Evolutionary conservation across 2,797 vertebrate genomes (phyloP), one percentile per base, ranked within the genome.

Genomic region (Thripadectes ignobilis): DNA sequence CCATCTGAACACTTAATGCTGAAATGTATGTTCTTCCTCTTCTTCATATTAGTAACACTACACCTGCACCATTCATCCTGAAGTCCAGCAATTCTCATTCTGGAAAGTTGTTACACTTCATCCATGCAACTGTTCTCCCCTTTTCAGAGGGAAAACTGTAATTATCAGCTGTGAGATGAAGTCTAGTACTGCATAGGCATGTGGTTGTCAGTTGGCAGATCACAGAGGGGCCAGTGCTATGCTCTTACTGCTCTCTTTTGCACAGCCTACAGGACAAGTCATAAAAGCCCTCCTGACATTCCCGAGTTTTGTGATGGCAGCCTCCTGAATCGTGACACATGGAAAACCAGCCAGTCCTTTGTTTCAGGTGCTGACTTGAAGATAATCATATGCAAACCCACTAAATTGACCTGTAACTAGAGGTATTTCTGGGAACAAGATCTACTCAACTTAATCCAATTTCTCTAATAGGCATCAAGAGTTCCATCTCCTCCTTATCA

Each of bases 361-460:
- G 17, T 54, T 80, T 66, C 16, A 10, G 55, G 18, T 66, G 69
- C 69, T n/a, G 15, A 75, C 32, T 45, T 81, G 27, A 68, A 91
- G 86, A 86, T 39, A 22, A 41, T 41, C 66, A 49, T 34, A 81
- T 29, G 32, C 15, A 93, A 93, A 76, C 51, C 46, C 1, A 4
- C 55, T 94, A 84, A 88, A 90, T 2, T 79, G 76, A 86, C 77
- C 69, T 78, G 62, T 14, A 94, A 69, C 16, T 54, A 94, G 66
- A 59, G 92, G 34, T 95, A 94, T 94, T 97, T 95, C 88, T 94
- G 85, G 85, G 77, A 90, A 94, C 66, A 93, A 63, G 63, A 96
- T 66, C 88, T 93, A 81, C 62, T 90, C 77, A 86, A n/a, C 80
- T 78, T 92, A 96, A 97, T 95, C 93, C 90, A 82, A 95, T 97